phyloP scores from a whole-genome alignment of 2,797 vertebrate species.

The Anguilla marmorata region DNA sequence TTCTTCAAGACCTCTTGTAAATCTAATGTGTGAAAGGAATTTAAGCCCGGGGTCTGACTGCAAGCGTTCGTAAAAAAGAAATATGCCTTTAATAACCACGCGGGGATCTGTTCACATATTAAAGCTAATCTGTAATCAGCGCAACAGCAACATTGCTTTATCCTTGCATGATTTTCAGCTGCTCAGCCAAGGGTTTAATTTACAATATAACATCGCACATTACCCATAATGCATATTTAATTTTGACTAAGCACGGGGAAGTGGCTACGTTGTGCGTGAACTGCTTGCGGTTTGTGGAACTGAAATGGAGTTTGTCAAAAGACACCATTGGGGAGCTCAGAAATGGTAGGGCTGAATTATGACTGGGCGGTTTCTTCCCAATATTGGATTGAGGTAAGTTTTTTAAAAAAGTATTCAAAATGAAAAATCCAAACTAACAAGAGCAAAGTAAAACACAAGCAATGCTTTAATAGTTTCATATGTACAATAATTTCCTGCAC shows the following conservation, averaged over 20 bases:
- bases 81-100: too few relatives aligned
- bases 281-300: neutral
- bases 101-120: too few relatives aligned
- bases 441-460: neutral
- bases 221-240: neutral
- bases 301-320: neutral
- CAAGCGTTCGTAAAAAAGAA: neutral
- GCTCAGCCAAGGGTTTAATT: neutral
- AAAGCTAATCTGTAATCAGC: neutral
- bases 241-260: neutral
- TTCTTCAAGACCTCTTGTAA: neutral
- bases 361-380: neutral
- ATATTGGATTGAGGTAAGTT: neutral
- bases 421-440: neutral
- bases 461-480: neutral
- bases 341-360: neutral
- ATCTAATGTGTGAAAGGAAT: neutral
- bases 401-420: neutral
- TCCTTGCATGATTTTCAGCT: neutral
- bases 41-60: neutral
- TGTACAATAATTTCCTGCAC: conserved; percentile 26
- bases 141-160: neutral
- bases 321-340: neutral
- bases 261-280: neutral
- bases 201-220: neutral